Evolutionary conservation across 2,888 invertebrate species (phyloP).

Genomic region (Protophormia terraenovae): DNA sequence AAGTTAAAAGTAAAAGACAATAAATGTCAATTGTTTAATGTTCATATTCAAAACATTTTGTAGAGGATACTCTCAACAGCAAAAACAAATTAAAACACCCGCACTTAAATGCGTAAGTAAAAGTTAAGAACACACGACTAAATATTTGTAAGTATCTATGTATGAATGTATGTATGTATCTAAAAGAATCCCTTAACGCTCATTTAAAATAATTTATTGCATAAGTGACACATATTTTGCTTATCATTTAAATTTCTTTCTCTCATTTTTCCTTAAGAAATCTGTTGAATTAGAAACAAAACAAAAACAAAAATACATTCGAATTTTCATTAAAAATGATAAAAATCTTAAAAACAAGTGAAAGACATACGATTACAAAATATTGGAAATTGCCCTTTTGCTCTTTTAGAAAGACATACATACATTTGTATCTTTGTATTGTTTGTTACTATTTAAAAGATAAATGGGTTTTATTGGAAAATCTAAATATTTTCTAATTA

Average conservation of each 20-base stretch:
- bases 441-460: slow-evolving; percentile 33
- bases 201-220: slow-evolving; percentile 80
- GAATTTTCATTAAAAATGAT: slow-evolving; percentile 54
- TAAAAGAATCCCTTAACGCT: slow-evolving; percentile 75
- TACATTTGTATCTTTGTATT: background rate
- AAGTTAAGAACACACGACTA: slow-evolving; percentile 16
- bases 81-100: slow-evolving; percentile 44
- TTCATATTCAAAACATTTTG: slow-evolving; percentile 20
- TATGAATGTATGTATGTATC: no score
- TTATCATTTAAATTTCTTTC: slow-evolving; percentile 53
- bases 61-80: slow-evolving; percentile 7
- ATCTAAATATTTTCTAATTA: slow-evolving; percentile 64
- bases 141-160: no score
- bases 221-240: slow-evolving; percentile 73
- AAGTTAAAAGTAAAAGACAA: slow-evolving; percentile 55
- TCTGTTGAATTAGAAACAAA: background rate
- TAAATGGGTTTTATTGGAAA: slow-evolving; percentile 56
- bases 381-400: slow-evolving; percentile 31
- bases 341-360: slow-evolving; percentile 47
- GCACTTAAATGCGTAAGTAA: background rate
- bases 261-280: background rate
- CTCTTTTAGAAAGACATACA: slow-evolving; percentile 4
- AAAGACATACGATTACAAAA: slow-evolving; percentile 32
- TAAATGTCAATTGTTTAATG: slow-evolving; percentile 66
- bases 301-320: slow-evolving; percentile 26